Evolutionary conservation across 2,113 vertebrate species (phyloP).

Genomic region (Amphiprion ocellaris): DNA sequence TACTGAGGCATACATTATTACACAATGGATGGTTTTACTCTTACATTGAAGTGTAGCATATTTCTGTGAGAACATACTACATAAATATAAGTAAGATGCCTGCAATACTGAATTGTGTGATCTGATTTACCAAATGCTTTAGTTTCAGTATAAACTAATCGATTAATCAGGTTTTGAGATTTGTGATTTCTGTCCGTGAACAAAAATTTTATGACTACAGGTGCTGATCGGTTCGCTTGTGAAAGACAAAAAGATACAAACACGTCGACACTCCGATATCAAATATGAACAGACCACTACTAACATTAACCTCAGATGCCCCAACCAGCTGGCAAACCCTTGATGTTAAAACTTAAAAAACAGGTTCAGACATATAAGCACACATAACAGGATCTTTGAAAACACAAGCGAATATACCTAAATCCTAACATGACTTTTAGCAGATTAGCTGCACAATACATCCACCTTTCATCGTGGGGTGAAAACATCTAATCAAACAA

Average conservation of each 20-base stretch:
- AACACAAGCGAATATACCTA: background rate
- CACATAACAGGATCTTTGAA: conserved; percentile 11
- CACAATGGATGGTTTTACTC: background rate
- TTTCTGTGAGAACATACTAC: background rate
- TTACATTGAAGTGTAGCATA: background rate
- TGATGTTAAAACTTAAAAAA: background rate
- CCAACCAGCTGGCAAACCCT: conserved; percentile 4
- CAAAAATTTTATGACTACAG: background rate
- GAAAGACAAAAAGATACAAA: conserved; percentile 27
- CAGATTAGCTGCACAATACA: conserved; percentile 38
- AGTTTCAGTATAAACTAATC: background rate
- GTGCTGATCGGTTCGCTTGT: conserved; percentile 13
- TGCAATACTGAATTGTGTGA: background rate
- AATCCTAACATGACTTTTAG: conserved; percentile 2
- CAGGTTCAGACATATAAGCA: too few relatives aligned
- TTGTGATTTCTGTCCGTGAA: background rate
- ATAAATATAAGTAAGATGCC: background rate
- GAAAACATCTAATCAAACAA: conserved; percentile 76
- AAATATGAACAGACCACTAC: background rate
- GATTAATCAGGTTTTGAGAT: background rate
- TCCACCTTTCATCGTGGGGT: conserved; percentile 33
- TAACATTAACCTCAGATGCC: conserved; percentile 15
- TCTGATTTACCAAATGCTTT: background rate
- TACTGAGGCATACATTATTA: conserved; percentile 4
- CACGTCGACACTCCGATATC: conserved; percentile 41